Evolutionary conservation across 2,888 invertebrate genomes (phyloP).

Genomic region (Heteropelma amictum): DNA sequence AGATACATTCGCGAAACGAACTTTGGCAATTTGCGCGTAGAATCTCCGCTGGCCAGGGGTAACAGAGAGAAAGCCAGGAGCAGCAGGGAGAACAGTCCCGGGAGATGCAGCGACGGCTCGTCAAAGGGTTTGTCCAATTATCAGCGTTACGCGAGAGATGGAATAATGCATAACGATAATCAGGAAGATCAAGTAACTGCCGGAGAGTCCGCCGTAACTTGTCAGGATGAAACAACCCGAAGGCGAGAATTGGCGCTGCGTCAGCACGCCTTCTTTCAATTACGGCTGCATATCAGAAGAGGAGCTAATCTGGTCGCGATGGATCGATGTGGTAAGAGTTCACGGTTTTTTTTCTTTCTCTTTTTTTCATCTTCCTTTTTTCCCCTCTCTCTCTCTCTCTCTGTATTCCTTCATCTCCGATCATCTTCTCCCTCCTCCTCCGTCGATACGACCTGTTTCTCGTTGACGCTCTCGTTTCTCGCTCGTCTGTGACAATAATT

Average conservation of each 20-base stretch:
- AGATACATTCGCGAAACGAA: too few relatives aligned
- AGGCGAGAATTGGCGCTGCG: constrained; percentile 86
- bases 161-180: constrained; percentile 43
- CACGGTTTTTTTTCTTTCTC: constrained; percentile 15
- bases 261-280: constrained; percentile 94
- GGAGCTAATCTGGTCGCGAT: constrained; percentile 94
- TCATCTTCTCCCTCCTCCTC: background rate
- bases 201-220: constrained; percentile 36
- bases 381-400: background rate
- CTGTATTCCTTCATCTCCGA: background rate
- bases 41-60: constrained; percentile 79
- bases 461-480: background rate
- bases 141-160: constrained; percentile 53
- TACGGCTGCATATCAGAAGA: constrained; percentile 92
- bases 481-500: constrained; percentile 3
- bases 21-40: too few relatives aligned
- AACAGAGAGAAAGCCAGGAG: constrained; percentile 71
- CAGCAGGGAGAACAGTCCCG: constrained; percentile 74
- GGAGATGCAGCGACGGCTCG: constrained; percentile 70
- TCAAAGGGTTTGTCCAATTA: constrained; percentile 78
- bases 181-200: constrained; percentile 47
- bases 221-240: constrained; percentile 84
- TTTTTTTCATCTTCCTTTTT: background rate
- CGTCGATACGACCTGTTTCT: constrained; percentile 7
- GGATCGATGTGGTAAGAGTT: constrained; percentile 93